Evolutionary conservation across 2,113 vertebrate species (phyloP).

Genomic region (Pipra filicauda): DNA sequence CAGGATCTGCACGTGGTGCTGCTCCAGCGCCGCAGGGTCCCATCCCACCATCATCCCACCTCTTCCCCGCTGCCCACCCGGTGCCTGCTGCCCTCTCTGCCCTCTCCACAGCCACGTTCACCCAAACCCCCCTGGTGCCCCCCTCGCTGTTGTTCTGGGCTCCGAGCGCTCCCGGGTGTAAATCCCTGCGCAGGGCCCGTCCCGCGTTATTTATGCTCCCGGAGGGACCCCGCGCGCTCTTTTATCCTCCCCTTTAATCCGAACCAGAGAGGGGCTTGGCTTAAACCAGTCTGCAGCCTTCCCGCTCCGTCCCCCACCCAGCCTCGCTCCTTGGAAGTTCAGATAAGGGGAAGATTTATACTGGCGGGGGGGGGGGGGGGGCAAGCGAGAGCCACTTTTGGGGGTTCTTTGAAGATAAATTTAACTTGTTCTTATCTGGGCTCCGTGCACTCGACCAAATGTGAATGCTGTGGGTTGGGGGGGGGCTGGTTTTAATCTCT

Average conservation of each 20-base stretch:
- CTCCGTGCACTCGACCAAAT: slow-evolving; percentile 15
- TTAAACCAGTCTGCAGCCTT: background rate
- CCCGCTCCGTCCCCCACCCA: background rate
- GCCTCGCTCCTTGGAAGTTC: slow-evolving; percentile 10
- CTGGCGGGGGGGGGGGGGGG: background rate
- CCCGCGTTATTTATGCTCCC: slow-evolving; percentile 42
- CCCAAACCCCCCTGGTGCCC: background rate
- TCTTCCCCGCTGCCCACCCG: background rate
- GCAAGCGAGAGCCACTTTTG: slow-evolving; percentile 35
- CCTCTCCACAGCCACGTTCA: background rate
- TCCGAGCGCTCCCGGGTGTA: background rate
- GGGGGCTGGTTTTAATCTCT: slow-evolving; percentile 20
- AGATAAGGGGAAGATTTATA: slow-evolving; percentile 70
- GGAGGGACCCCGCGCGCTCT: background rate
- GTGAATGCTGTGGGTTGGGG: background rate
- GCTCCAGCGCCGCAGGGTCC: background rate
- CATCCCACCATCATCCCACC: background rate
- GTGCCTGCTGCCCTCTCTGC: background rate
- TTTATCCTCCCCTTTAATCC: slow-evolving; percentile 63
- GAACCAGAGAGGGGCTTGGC: slow-evolving; percentile 55
- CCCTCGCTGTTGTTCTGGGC: background rate
- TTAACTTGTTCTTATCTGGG: slow-evolving; percentile 60
- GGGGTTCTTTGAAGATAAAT: slow-evolving; percentile 68
- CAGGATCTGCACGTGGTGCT: background rate
- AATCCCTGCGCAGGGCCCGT: slow-evolving; percentile 29